Percentiles rank a stretch among this genome's conserved stretches.
These are phyloP conservation scores for Microchirus variegatus DNA, from an alignment of 2,797 vertebrate genomes.

Conservation along the genomic window DNA sequence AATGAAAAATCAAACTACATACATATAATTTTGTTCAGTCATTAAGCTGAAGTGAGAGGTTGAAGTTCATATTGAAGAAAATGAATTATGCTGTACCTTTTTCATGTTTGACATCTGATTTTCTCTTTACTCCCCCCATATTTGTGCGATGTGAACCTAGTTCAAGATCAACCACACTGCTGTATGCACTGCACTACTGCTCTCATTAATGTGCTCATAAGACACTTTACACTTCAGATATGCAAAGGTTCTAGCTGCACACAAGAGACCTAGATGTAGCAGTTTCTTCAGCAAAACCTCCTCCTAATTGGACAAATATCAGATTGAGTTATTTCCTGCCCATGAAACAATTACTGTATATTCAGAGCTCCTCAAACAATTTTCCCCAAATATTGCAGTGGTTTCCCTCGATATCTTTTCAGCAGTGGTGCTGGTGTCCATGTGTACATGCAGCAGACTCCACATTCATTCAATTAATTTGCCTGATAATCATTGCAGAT, in stretches of 20 bases:
- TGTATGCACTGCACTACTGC: constrained; percentile 28
- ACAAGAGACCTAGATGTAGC: background rate
- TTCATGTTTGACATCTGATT: constrained; percentile 38
- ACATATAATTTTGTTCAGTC: constrained; percentile 1
- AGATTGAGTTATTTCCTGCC: constrained; percentile 5
- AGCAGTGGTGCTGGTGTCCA: too few species aligned
- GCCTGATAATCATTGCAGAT: too few species aligned
- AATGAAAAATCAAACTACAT: constrained; percentile 17
- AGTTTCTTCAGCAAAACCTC: too few species aligned
- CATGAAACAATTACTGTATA: background rate
- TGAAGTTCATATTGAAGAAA: constrained; percentile 1
- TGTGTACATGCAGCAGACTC: too few species aligned
- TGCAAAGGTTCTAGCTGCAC: constrained; percentile 37
- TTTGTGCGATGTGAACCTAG: constrained; percentile 23
- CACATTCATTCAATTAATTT: too few species aligned
- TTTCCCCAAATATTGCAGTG: too few species aligned
- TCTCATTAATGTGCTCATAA: constrained; percentile 59
- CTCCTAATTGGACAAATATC: constrained; percentile 16
- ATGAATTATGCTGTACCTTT: constrained; percentile 6
- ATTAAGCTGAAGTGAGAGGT: constrained; percentile 12
- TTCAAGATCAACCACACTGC: constrained; percentile 31
- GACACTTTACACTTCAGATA: too few species aligned
- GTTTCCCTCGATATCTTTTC: too few species aligned
- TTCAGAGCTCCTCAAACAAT: constrained; percentile 1
- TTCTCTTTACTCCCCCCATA: constrained; percentile 6